phyloP scores from a whole-genome alignment of 2,888 invertebrate genomes.

The Lacanobia wlatinum region DNA sequence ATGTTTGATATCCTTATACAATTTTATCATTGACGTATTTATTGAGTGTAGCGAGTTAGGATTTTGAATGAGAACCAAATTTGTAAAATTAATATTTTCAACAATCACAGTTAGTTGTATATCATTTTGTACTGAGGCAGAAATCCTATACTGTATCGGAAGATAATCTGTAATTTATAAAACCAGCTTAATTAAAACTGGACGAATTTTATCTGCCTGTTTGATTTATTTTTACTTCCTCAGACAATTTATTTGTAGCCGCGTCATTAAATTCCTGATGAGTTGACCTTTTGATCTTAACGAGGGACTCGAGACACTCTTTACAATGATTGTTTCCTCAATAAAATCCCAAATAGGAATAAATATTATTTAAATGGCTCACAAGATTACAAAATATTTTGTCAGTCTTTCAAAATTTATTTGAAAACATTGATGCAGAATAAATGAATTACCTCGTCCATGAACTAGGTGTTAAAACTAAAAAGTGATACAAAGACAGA shows the following conservation, averaged over 20 bases:
- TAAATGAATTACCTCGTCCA: background rate
- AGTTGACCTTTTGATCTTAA: slow-evolving; percentile 42
- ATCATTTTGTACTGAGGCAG: slow-evolving; percentile 79
- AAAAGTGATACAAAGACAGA: slow-evolving; percentile 54
- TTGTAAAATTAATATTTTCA: slow-evolving; percentile 62
- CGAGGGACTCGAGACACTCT: background rate
- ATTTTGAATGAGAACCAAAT: slow-evolving; percentile 68
- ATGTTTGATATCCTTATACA: slow-evolving; percentile 90
- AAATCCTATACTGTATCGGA: slow-evolving; percentile 77
- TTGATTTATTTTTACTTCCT: slow-evolving; percentile 67
- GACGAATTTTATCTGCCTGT: slow-evolving; percentile 72
- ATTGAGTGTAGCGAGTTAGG: slow-evolving; percentile 79
- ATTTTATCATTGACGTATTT: slow-evolving; percentile 85
- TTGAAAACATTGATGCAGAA: background rate
- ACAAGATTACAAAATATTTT: background rate
- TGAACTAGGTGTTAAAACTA: background rate
- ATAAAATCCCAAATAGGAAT: slow-evolving; percentile 4
- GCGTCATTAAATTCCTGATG: slow-evolving; percentile 35
- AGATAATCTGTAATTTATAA: slow-evolving; percentile 76
- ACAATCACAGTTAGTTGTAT: slow-evolving; percentile 73
- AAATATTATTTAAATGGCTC: background rate
- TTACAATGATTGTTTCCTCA: slow-evolving; percentile 4
- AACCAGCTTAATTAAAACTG: slow-evolving; percentile 80
- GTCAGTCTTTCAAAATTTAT: background rate
- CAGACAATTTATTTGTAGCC: slow-evolving; percentile 11